Base-by-base conservation (phyloP, 2,113 vertebrate species). In the Cyphotilapia sp. region DNA sequence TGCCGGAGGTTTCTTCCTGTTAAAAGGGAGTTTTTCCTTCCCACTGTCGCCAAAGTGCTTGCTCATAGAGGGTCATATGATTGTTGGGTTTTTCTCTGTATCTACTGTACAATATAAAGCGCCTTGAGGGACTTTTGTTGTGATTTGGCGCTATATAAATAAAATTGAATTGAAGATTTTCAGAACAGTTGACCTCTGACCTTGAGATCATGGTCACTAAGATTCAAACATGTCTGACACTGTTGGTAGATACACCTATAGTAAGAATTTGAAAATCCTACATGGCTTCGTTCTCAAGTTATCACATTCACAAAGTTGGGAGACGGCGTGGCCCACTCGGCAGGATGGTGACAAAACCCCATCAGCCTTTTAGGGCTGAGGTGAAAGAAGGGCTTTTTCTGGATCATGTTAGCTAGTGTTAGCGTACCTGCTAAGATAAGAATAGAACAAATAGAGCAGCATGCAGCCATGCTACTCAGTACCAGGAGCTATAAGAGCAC, bases 51-150 rank as follows among this genome's bases (percentile, higher is more conserved):
- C 45, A 47, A 47, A 47, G 45, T 47, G 45, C 38, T 5, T 22
- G 38, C 45, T 47, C 45, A 47, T 0, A 47, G 45, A 7, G 42
- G 14, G 2, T 47, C 45, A 47, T 16, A 47, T 7, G 42, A 45
- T 16, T 47, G 13, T 1, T 47, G 42, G 42, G 0, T 7, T 47
- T 47, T 16, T 16, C 14, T 47, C 45, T 16, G 4, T 47, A 47
- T 47, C 6, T 47, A 47, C 45, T 47, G 0, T 42, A 42, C 11
- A 6, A 42, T 5, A 42, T 45, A 1, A 47, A 47, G 0, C 2
- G 7, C 45, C 45, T 16, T 16, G 7, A 47, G 45, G 14, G 1
- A 47, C 45, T 47, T 47, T 47, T 8, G 45, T 4, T 47, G 14
- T 3, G 45, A 47, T 17, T 47, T 47, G 45, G 45, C 0, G 14